A percentile compares a stretch with the other conserved stretches of the same genome.
phyloP scores from a whole-genome alignment of 2,797 vertebrate genomes.

The Limnodromus scolopaceus region DNA sequence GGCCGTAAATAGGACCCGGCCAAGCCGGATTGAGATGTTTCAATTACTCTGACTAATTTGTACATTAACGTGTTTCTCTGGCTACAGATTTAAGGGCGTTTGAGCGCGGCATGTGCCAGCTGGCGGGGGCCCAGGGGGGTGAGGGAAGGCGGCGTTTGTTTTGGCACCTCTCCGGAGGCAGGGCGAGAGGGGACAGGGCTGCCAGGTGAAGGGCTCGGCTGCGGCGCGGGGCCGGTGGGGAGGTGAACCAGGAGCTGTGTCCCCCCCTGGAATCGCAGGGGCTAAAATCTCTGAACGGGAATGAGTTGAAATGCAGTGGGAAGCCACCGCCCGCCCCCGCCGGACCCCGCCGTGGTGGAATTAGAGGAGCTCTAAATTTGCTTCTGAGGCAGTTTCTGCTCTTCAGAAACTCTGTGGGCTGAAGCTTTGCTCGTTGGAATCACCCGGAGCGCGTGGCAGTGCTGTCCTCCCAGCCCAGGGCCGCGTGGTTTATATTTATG shows the following conservation, averaged over 20 bases:
- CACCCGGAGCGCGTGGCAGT: fast-evolving
- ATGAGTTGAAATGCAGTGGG: background rate
- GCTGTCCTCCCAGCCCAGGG: background rate
- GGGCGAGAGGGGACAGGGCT: background rate
- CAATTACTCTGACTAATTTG: background rate
- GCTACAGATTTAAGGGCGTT: background rate
- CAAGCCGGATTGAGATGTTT: background rate
- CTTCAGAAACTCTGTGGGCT: background rate
- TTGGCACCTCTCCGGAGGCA: background rate
- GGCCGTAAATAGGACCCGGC: background rate
- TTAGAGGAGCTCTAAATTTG: background rate
- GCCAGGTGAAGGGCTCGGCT: background rate
- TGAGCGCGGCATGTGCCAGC: background rate
- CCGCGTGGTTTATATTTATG: fast-evolving
- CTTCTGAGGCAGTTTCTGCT: background rate
- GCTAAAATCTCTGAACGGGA: background rate
- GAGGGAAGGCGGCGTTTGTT: background rate
- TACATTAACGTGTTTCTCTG: background rate
- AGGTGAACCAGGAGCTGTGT: background rate
- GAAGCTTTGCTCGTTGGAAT: background rate
- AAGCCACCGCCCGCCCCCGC: fast-evolving
- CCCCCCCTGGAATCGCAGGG: background rate
- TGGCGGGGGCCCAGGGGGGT: background rate
- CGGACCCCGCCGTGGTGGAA: background rate
- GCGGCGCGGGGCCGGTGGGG: background rate